Conservation (phyloP, 92 coral and sea anemone genomes). For the Palythoa caribaeorum region DNA sequence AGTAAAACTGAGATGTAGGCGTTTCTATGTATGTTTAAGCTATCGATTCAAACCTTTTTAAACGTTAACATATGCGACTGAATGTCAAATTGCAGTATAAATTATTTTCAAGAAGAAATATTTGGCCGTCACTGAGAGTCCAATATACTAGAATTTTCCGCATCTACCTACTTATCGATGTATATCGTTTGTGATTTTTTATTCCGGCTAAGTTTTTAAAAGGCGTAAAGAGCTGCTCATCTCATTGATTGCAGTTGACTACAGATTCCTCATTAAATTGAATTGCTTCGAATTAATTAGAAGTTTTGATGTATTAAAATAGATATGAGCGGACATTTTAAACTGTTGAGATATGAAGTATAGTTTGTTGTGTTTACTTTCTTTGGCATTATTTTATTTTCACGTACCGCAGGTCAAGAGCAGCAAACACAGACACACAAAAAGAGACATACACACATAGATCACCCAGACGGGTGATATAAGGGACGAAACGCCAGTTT, state of each 20-base stretch:
- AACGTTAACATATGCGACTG: not conserved
- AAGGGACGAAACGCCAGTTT: not conserved
- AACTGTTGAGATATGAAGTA: not conserved
- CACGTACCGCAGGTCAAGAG: not conserved
- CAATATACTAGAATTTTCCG: conserved; percentile 23
- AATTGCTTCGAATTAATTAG: not conserved
- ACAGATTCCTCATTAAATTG: not conserved
- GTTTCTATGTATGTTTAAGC: not conserved
- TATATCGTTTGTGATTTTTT: not conserved
- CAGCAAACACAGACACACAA: not conserved
- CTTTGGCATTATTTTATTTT: not conserved
- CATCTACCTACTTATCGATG: not conserved
- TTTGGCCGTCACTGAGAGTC: not conserved
- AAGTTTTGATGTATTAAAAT: not conserved
- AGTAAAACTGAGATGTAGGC: not conserved
- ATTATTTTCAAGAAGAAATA: conserved; percentile 14
- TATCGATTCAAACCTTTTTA: not conserved
- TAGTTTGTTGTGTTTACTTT: not conserved
- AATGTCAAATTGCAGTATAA: not conserved
- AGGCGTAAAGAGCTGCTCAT: not conserved
- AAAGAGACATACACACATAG: too few species aligned
- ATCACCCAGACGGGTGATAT: not conserved
- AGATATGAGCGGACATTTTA: not conserved
- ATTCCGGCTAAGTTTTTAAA: not conserved
- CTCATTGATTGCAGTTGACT: not conserved